Evolutionary conservation across 2,113 vertebrate species (phyloP), one percentile per base, ranked within the genome.

Genomic region (Polypterus senegalus): DNA sequence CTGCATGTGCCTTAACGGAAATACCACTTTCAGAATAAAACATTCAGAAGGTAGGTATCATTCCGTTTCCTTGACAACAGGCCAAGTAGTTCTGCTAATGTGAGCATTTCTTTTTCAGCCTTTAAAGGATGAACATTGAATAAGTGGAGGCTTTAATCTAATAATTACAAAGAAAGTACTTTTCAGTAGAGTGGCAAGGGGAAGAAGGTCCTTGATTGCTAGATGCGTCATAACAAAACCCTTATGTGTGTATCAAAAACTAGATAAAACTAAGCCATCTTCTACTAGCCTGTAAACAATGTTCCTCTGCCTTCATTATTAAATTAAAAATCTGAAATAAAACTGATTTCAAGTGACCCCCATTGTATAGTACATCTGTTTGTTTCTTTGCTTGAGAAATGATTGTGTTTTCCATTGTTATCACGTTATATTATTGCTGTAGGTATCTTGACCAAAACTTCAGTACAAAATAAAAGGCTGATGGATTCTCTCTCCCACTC

Each of bases 31-130:
- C 73, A 82, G 78, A 83, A 83, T 79, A 80, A 83, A 82, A 84
- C 78, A 77, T 73, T 80, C 77, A 81, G 83, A 78, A 81, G 81
- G 83, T 84, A 87, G 79, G 83, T 83, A 83, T 91, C 88, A 79
- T 81, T 81, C 76, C 74, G 90, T 96, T 87, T 78, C 90, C 90
- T 94, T 89, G 92, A 92, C 83, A 92, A 97, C 90, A 53, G 79
- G 81, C 84, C 78, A 83, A 89, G 81, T 87, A 85, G 82, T 79
- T 81, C 74, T 83, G 75, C 82, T 76, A 81, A 77, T 82, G 83
- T 83, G 74, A 78, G 75, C 80, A 82, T 83, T 76, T 76, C 76
- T 77, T 86, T 71, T 81, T 88, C 80, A 80, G 74, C 69, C 65
- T 81, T 83, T 83, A 79, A 83, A 84, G 81, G 76, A 78, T 72